Conservation (phyloP, 2,797 vertebrate genomes). For the Amblyopsis hoosieri region DNA sequence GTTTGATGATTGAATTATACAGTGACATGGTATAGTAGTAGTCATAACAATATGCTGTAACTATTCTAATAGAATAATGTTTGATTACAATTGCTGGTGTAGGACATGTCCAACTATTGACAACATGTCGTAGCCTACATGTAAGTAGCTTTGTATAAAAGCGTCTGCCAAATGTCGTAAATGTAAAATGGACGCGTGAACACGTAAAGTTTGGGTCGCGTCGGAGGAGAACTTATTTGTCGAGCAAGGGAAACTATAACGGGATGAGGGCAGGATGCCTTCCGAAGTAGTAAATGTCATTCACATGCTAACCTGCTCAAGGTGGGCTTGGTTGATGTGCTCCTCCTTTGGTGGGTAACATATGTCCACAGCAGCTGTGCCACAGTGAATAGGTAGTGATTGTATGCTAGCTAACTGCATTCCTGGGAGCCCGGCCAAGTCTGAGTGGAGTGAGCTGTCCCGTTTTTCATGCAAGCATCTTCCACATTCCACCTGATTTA, state of each 20-base stretch:
- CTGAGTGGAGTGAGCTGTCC: constrained; percentile 75
- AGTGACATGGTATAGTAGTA: too few relatives aligned
- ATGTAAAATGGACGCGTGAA: too few relatives aligned
- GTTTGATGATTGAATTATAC: too few relatives aligned
- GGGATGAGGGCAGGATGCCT: constrained; percentile 67
- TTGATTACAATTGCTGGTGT: too few relatives aligned
- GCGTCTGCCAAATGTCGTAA: too few relatives aligned
- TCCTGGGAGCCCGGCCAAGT: constrained; percentile 80
- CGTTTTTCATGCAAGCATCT: constrained; percentile 63
- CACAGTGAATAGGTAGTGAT: constrained; percentile 77
- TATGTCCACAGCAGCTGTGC: constrained; percentile 84
- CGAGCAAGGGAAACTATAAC: constrained; percentile 61
- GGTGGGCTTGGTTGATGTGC: constrained; percentile 78
- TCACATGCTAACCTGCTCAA: constrained; percentile 82
- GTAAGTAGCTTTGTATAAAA: too few relatives aligned
- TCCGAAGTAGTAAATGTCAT: constrained; percentile 71
- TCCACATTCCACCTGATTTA: constrained; percentile 69
- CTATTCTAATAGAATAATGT: too few relatives aligned
- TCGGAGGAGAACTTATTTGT: constrained; percentile 57
- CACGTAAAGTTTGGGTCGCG: constrained; percentile 58
- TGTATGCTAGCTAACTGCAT: constrained; percentile 74
- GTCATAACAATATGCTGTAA: too few relatives aligned
- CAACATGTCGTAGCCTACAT: too few relatives aligned
- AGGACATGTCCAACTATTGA: too few relatives aligned
- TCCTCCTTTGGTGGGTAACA: constrained; percentile 78